These are phyloP conservation scores for Periophthalmodon schlosseri DNA, from an alignment of 2,113 vertebrate genomes.

Conservation along the genomic window DNA sequence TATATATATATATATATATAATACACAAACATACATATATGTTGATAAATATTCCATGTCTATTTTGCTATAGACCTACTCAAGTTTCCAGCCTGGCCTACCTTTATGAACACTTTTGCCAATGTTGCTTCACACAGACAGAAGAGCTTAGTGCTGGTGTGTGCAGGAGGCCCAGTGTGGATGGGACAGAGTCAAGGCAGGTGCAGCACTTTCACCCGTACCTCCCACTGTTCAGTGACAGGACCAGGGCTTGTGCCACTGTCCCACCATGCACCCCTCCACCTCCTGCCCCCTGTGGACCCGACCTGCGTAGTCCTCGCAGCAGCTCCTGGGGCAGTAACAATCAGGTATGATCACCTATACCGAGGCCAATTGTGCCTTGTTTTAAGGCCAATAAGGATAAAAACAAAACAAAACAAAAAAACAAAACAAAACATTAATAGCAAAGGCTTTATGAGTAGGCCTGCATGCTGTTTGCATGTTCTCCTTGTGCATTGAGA, in stretches of 20 bases:
- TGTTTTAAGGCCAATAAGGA: not conserved
- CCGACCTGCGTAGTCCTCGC: constrained; percentile 71
- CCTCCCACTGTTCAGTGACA: constrained; percentile 82
- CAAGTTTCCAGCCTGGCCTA: not conserved
- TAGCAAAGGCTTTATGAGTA: not conserved
- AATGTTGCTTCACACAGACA: not conserved
- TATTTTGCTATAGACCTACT: not conserved
- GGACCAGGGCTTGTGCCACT: constrained; percentile 32
- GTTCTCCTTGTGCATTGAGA: not conserved
- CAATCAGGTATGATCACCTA: constrained; percentile 56
- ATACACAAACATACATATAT: too few relatives aligned
- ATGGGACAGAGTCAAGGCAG: constrained; percentile 65
- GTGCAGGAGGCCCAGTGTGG: constrained; percentile 78
- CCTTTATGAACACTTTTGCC: not conserved
- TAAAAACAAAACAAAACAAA: too few relatives aligned
- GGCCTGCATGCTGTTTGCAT: not conserved
- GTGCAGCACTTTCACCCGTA: constrained; percentile 85
- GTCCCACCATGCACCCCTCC: constrained; percentile 56
- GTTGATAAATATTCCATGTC: not conserved
- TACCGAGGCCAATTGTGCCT: constrained; percentile 34
- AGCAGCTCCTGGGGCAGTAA: constrained; percentile 46
- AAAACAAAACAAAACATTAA: not conserved
- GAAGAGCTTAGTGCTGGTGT: not conserved
- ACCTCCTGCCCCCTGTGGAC: constrained; percentile 71
- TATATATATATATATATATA: too few relatives aligned